These are phyloP conservation scores for Corapipo altera DNA, from an alignment of 2,113 vertebrate species.

Conservation along the genomic window DNA sequence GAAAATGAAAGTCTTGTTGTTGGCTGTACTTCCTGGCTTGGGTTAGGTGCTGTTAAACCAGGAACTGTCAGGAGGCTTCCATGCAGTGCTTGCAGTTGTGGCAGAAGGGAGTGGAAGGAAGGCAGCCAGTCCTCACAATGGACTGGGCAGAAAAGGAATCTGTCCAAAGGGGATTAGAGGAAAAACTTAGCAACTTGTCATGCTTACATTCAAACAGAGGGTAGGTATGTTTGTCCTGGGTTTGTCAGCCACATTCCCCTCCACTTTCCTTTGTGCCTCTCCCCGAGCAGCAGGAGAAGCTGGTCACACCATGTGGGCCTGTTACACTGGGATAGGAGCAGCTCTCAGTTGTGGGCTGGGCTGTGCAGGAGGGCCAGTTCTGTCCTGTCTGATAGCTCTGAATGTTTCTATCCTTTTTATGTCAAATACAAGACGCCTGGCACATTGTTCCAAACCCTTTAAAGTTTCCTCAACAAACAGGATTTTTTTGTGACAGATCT, in stretches of 20 bases:
- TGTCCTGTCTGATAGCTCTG: background rate
- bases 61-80: background rate
- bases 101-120: background rate
- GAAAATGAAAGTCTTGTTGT: background rate
- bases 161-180: background rate
- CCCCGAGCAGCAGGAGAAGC: background rate
- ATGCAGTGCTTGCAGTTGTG: background rate
- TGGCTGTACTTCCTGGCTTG: background rate
- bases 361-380: background rate
- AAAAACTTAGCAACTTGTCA: background rate
- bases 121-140: rapidly evolving
- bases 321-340: background rate
- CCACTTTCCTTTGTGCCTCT: background rate
- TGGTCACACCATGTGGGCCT: rapidly evolving
- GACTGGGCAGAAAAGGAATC: background rate
- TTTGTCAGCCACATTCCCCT: background rate
- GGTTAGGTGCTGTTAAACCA: background rate
- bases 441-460: background rate
- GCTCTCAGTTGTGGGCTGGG: background rate
- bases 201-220: background rate
- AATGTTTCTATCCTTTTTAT: background rate
- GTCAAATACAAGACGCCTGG: background rate
- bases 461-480: background rate
- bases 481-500: background rate
- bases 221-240: background rate